Base-by-base conservation (phyloP, 2,888 invertebrate species). In the Isoperla grammatica region DNA sequence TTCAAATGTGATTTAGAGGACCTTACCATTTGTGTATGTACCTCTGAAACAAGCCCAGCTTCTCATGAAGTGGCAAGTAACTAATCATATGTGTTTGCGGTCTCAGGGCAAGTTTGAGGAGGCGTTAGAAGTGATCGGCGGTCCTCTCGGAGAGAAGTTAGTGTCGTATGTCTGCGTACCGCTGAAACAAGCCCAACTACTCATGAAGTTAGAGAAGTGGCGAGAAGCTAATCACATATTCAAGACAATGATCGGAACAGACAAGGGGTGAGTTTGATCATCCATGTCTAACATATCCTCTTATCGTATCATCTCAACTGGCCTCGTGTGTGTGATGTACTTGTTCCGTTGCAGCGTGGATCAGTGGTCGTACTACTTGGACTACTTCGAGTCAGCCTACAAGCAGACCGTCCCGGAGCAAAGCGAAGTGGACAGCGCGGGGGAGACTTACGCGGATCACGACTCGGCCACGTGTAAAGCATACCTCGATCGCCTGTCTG, bases 81-180 rank as follows among this genome's bases (percentile, higher is more conserved):
- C 91, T 1, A 90, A 90, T 72, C 72, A 80, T 23, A 77, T 29
- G 4, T 29, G 29, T 29, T 29, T 29, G 29, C n/a, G 49, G 56
- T 60, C 64, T 6, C 66, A 77, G 73, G 84, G 83, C 37, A 95
- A 95, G 73, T 86, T 84, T 76, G 82, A 87, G 66, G 90, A 91
- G 69, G 87, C 93, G 11, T 74, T 95, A 42, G 81, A 85, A 57
- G 84, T 95, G 60, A 77, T 96, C n/a, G 86, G 88, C 62, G 85
- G 90, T 1, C 85, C 88, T 0, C 74, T 94, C 1, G 87, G 87
- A 58, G 75, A 79, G 20, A 83, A 82, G 69, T 72, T 87, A 62
- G 82, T 86, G 42, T 86, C 87, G 0, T 85, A 86, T 12, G 81
- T 85, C 0, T 81, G 81, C 2, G 71, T 77, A 42, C 70, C 85